Evolutionary conservation across 2,888 invertebrate genomes (phyloP).

Genomic region (Euphydryas editha): DNA sequence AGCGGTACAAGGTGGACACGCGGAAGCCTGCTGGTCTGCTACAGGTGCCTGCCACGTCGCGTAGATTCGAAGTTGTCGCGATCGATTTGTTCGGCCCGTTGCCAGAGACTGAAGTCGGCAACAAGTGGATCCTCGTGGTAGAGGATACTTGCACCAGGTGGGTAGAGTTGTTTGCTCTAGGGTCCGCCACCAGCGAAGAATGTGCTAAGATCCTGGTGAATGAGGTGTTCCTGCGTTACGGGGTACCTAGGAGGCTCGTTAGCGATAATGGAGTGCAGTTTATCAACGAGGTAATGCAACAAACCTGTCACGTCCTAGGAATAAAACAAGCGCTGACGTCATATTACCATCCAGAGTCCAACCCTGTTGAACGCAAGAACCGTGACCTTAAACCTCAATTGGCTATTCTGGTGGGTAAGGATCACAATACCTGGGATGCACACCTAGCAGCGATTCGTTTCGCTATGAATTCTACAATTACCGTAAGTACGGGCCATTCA

Average conservation of each 20-base stretch:
- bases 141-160: constrained; percentile 45
- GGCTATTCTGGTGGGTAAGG: constrained; percentile 42
- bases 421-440: constrained; percentile 27
- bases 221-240: constrained; percentile 49
- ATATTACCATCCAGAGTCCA: constrained; percentile 42
- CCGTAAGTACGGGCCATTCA: constrained; percentile 22
- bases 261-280: constrained; percentile 53
- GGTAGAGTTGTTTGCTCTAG: constrained; percentile 48
- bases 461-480: constrained; percentile 37
- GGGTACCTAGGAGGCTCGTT: constrained; percentile 50
- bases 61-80: constrained; percentile 33
- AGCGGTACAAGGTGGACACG: constrained; percentile 37
- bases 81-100: constrained; percentile 46
- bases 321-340: constrained; percentile 36
- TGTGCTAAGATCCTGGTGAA: constrained; percentile 40
- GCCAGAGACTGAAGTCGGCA: constrained; percentile 32
- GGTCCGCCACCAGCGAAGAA: constrained; percentile 39
- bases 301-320: constrained; percentile 29
- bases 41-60: constrained; percentile 33
- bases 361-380: constrained; percentile 52
- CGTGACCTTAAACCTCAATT: constrained; percentile 50
- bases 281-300: constrained; percentile 42
- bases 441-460: constrained; percentile 27
- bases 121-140: constrained; percentile 47
- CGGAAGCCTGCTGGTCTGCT: constrained; percentile 38